Evolutionary conservation across 2,113 vertebrate genomes (phyloP).

Genomic region (Triplophysa siluroides): DNA sequence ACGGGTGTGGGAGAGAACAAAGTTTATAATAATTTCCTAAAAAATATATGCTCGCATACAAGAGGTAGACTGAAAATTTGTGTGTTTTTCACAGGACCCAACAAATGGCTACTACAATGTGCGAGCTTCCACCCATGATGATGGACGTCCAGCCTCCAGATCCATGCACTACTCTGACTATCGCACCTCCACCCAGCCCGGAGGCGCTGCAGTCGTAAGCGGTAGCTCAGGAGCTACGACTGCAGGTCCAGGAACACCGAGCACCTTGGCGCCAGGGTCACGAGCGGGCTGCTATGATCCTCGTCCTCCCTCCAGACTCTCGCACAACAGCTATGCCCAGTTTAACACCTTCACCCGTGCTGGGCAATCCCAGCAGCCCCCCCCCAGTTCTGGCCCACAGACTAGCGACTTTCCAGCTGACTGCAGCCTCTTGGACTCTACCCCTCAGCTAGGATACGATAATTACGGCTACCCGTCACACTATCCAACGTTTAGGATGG

Average conservation of each 20-base stretch:
- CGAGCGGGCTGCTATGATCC: conserved; percentile 83
- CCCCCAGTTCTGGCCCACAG: conserved; percentile 63
- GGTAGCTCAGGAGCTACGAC: conserved; percentile 70
- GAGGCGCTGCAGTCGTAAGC: conserved; percentile 72
- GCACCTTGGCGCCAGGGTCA: conserved; percentile 68
- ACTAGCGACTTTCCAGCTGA: conserved; percentile 74
- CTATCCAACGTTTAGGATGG: conserved; percentile 84
- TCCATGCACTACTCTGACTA: conserved; percentile 91
- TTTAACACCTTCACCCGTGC: conserved; percentile 86
- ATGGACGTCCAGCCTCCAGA: conserved; percentile 84
- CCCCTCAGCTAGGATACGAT: conserved; percentile 88
- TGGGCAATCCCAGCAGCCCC: conserved; percentile 71
- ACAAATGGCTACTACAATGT: conserved; percentile 97
- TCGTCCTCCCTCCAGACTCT: conserved; percentile 87
- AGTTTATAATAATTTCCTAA: background rate
- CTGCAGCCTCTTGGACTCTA: conserved; percentile 78
- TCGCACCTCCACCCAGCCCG: conserved; percentile 75
- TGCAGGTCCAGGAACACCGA: conserved; percentile 73
- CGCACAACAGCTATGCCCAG: conserved; percentile 93
- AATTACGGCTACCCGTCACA: conserved; percentile 84
- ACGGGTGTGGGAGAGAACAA: no score
- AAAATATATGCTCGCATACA: background rate
- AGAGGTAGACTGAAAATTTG: background rate
- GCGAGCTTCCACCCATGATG: conserved; percentile 86
- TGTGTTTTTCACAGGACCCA: conserved; percentile 82